Evolutionary conservation across 2,797 vertebrate species (phyloP).

Genomic region (Nyctalus aviator): DNA sequence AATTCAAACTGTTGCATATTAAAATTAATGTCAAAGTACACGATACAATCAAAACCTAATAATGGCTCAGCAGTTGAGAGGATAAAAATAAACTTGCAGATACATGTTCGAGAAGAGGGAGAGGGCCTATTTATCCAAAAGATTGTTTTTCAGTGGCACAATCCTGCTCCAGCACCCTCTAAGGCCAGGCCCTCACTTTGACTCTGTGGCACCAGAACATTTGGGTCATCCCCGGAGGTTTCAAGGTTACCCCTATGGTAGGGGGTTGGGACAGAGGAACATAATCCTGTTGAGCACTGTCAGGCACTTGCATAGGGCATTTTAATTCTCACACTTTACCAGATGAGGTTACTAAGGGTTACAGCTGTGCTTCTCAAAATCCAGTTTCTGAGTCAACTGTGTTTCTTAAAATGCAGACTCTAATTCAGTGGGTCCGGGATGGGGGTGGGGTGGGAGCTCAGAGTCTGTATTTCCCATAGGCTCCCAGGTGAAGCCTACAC

Average conservation of each 20-base stretch:
- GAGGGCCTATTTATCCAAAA: background rate
- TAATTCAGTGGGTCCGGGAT: background rate
- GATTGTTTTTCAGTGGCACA: background rate
- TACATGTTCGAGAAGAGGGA: background rate
- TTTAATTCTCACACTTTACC: background rate
- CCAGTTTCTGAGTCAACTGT: background rate
- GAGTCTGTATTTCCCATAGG: background rate
- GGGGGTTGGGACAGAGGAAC: background rate
- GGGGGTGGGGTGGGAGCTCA: background rate
- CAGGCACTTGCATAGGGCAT: background rate
- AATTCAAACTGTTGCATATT: constrained; percentile 65
- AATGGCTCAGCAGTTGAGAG: constrained; percentile 48
- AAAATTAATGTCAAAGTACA: constrained; percentile 72
- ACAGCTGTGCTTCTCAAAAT: background rate
- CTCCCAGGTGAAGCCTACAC: background rate
- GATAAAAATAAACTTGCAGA: constrained; percentile 71
- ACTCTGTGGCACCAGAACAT: background rate
- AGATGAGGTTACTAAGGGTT: background rate
- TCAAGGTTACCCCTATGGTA: background rate
- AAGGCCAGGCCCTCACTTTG: background rate
- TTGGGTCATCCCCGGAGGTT: background rate
- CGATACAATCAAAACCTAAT: constrained; percentile 54
- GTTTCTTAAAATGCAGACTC: background rate
- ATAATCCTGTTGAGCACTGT: background rate
- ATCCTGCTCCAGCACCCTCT: background rate